These are phyloP conservation scores for Acromyrmex echinatior DNA, from an alignment of 1,140 invertebrate genomes.

Conservation along the genomic window DNA sequence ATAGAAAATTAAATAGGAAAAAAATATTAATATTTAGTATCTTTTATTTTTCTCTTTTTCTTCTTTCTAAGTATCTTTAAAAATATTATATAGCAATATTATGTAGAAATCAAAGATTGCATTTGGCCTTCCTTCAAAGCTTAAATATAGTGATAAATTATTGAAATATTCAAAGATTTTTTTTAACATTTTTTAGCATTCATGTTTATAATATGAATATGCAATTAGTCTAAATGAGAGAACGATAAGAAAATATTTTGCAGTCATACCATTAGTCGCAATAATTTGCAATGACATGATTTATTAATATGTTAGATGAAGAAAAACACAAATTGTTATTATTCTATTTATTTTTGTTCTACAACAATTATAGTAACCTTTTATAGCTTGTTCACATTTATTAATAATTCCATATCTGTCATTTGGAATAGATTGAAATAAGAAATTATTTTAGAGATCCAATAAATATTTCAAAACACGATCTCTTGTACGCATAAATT, in stretches of 20 bases:
- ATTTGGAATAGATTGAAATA: not conserved
- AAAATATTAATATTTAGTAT: not conserved
- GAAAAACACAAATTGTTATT: not conserved
- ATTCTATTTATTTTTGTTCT: not conserved
- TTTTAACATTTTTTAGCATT: not conserved
- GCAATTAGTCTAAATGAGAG: not conserved
- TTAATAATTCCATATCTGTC: not conserved
- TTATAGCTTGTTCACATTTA: not conserved
- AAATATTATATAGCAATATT: not conserved
- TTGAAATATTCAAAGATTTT: not conserved
- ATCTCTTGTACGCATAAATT: not conserved
- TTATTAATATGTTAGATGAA: not conserved
- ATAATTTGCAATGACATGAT: not conserved
- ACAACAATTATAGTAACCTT: not conserved
- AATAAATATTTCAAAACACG: not conserved
- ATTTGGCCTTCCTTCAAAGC: not conserved
- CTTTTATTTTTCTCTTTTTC: not conserved
- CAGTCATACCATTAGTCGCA: not conserved
- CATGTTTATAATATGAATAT: not conserved
- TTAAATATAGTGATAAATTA: not conserved
- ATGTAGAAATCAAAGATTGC: not conserved
- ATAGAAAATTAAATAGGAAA: not conserved
- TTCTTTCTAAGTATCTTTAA: not conserved
- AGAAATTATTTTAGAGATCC: not conserved
- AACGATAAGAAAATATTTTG: not conserved